phyloP scores from a whole-genome alignment of 2,113 vertebrate genomes.

The Melospiza melodia region DNA sequence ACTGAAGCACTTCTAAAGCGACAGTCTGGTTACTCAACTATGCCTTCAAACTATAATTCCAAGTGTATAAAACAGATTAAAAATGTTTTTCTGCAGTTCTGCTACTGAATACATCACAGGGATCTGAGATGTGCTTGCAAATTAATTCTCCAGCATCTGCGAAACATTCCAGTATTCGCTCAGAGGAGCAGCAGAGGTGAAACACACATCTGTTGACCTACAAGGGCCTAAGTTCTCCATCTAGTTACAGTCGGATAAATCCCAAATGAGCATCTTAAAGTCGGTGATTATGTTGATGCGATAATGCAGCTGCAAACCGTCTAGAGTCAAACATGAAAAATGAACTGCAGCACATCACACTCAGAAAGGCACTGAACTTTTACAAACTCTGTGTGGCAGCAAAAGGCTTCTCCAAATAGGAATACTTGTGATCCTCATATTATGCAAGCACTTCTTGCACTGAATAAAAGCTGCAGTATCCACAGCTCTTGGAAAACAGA shows the following conservation, averaged over 20 bases:
- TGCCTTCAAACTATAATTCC: not conserved
- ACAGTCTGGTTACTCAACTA: not conserved
- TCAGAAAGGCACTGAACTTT: slow-evolving; percentile 8
- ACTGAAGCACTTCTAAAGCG: not conserved
- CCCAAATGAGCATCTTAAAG: slow-evolving; percentile 9
- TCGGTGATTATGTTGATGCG: not conserved
- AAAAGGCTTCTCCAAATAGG: not conserved
- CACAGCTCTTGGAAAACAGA: not conserved
- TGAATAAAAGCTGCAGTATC: not conserved
- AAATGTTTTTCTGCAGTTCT: not conserved
- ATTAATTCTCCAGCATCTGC: not conserved
- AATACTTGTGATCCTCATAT: not conserved
- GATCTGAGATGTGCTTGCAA: not conserved
- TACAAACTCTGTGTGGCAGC: not conserved
- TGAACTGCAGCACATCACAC: not conserved
- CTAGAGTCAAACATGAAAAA: not conserved
- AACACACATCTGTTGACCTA: slow-evolving; percentile 39
- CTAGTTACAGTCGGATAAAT: not conserved
- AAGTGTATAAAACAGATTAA: not conserved
- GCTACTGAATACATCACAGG: not conserved
- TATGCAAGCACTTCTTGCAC: not conserved
- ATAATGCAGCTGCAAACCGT: not conserved
- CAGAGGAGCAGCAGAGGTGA: not conserved
- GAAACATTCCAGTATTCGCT: not conserved
- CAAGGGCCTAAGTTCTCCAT: not conserved